Evolutionary conservation across 2,797 vertebrate genomes (phyloP), one percentile per base, ranked within the genome.

Genomic region (Pelobates cultripes): DNA sequence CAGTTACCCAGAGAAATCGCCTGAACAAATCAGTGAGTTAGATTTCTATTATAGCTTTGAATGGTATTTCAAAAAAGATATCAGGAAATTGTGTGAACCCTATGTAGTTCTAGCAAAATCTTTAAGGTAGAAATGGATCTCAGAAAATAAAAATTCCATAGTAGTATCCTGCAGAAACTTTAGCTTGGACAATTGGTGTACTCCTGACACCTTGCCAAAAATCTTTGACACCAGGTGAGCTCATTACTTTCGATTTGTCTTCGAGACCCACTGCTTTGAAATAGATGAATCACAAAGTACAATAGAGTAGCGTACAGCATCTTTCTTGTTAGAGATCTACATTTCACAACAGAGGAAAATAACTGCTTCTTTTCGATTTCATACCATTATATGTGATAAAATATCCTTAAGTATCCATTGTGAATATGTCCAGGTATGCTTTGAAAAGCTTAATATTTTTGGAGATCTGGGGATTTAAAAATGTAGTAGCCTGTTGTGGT

Each of bases 31-130:
- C 73, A 63, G 70, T 78, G 47, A 82, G 41, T 12, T 28, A 69
- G 75, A 70, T 73, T 82, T 42, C 63, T 41, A n/a, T 47, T 73
- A 41, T 73, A 28, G 41, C 75, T 82, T 77, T 82, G 47, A 80
- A 74, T 61, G 79, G 73, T 82, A 82, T 10, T 77, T 82, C 63
- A 82, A 73, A 82, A 75, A 69, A 73, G 63, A 77, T 66, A 3
- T 3, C n/a, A 74, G 61, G 42, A 82, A 73, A 73, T 77, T 78
- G 61, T 77, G 61, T 68, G 75, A 68, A 64, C 80, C 57, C 42
- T 73, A 77, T 47, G 77, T 73, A 82, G 43, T 77, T 63, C n/a
- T n/a, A 67, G 73, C n/a, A 73, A 75, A 15, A 13, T 2, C 63
- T 68, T 74, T 14, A 13, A 61, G 10, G 51, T 61, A 63, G 28